Conservation (phyloP, 2,113 vertebrate species). For the Amblyornis subalaris region DNA sequence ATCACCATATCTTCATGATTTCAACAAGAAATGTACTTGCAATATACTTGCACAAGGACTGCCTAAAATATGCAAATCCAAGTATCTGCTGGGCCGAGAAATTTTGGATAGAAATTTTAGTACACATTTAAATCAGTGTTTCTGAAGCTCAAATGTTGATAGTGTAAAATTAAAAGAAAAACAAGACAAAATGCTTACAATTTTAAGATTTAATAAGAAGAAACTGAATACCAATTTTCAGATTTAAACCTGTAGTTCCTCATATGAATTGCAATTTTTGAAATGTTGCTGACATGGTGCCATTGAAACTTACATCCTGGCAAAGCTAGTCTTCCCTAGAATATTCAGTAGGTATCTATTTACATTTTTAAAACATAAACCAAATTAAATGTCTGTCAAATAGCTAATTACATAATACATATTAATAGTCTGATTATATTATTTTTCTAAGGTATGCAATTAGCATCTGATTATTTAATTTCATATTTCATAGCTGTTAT, state of each 20-base stretch:
- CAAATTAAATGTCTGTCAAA: conserved; percentile 29
- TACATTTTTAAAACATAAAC: conserved; percentile 24
- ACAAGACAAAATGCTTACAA: not conserved
- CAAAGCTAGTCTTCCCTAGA: not conserved
- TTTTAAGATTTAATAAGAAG: not conserved
- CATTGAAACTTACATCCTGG: not conserved
- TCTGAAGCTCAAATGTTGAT: not conserved
- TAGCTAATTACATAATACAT: conserved; percentile 1
- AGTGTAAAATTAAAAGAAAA: not conserved
- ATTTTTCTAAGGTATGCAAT: conserved; percentile 1
- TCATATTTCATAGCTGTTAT: not conserved
- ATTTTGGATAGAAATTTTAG: not conserved
- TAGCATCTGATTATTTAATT: conserved; percentile 25
- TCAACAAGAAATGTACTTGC: not conserved
- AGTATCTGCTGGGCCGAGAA: not conserved
- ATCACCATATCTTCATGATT: not conserved
- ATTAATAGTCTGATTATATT: conserved; percentile 11
- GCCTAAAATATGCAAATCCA: not conserved
- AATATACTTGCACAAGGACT: not conserved
- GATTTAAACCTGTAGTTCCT: not conserved
- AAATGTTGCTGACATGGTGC: not conserved
- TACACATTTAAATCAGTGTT: not conserved
- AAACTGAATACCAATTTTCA: not conserved
- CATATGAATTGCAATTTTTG: not conserved
- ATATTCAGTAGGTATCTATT: conserved; percentile 16